A percentile compares a stretch with the other conserved stretches of the same genome.
Evolutionary conservation across 2,797 vertebrate species (phyloP).

Genomic region (Hafferia zeledoni): DNA sequence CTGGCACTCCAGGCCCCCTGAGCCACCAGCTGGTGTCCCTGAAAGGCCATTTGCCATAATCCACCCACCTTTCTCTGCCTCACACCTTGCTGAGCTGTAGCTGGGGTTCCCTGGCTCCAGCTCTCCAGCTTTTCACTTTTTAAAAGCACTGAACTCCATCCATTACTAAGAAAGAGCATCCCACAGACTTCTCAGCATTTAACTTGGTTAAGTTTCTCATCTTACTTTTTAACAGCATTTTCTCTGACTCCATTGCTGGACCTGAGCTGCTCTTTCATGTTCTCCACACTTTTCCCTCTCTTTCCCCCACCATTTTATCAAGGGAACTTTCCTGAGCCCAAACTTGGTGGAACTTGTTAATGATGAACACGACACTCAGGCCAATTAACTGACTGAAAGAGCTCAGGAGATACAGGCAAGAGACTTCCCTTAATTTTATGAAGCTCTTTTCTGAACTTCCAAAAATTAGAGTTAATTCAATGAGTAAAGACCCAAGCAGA

Average conservation of each 20-base stretch:
- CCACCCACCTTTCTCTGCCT: not conserved
- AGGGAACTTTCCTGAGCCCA: not conserved
- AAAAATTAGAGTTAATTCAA: not conserved
- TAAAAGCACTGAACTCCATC: not conserved
- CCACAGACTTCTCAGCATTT: not conserved
- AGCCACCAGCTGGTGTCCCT: not conserved
- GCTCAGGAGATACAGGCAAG: not conserved
- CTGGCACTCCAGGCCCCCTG: not conserved
- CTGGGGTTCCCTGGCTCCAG: not conserved
- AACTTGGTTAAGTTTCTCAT: not conserved
- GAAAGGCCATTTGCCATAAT: not conserved
- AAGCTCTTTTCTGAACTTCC: not conserved
- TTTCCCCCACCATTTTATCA: not conserved
- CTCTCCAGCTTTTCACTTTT: not conserved
- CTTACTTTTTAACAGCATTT: not conserved
- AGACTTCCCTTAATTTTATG: not conserved
- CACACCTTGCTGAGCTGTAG: not conserved
- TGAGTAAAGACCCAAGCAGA: not conserved
- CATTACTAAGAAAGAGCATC: not conserved
- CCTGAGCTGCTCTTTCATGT: not conserved
- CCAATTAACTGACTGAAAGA: conserved; percentile 17
- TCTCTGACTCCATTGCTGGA: not conserved
- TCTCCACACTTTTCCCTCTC: not conserved
- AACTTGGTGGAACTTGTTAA: not conserved
- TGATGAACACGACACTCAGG: not conserved